phyloP scores from a whole-genome alignment of 92 coral and sea anemone genomes.

The Muricea muricata region DNA sequence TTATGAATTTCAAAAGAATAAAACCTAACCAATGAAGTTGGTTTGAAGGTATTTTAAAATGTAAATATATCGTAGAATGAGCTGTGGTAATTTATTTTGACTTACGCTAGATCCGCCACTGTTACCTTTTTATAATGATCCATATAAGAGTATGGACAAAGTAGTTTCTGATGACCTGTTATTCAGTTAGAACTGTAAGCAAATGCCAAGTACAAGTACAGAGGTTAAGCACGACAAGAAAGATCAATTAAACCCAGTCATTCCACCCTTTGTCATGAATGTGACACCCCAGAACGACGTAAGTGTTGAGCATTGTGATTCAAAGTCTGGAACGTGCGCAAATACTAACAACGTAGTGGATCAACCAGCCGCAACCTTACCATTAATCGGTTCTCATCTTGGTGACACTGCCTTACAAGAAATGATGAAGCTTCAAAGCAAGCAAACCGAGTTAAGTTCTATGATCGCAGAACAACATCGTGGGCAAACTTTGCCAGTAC shows the following conservation, averaged over 20 bases:
- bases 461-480: constrained; percentile 44
- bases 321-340: too few relatives aligned
- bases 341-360: neutral
- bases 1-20: too few relatives aligned
- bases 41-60: too few relatives aligned
- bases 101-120: too few relatives aligned
- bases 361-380: neutral
- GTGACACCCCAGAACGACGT: neutral
- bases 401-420: constrained; percentile 41
- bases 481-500: constrained; percentile 43
- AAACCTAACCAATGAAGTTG: too few relatives aligned
- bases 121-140: neutral
- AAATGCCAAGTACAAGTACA: neutral
- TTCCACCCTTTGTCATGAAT: neutral
- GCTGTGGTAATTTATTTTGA: too few relatives aligned
- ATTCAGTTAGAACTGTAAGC: neutral
- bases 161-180: neutral
- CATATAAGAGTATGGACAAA: neutral
- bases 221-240: neutral
- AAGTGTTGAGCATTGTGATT: too few relatives aligned
- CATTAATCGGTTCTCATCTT: neutral
- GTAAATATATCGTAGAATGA: too few relatives aligned
- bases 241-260: neutral
- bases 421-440: constrained; percentile 48
- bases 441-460: constrained; percentile 50